These are phyloP conservation scores for Liasis olivaceus DNA, from an alignment of 2,797 vertebrate genomes.

Conservation along the genomic window DNA sequence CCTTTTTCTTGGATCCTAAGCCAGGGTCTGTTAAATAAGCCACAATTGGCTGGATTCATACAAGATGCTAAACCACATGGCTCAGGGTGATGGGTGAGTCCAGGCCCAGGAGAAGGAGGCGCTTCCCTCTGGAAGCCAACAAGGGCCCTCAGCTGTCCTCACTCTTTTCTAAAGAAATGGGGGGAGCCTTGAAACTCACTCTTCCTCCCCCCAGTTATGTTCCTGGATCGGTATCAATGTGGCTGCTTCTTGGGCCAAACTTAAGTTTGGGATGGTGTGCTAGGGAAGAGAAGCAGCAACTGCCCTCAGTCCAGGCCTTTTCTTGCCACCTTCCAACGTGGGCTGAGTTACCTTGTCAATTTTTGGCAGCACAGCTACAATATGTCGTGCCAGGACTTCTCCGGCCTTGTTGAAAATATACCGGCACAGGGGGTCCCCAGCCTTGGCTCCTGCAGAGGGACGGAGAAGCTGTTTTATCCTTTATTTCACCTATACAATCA, in stretches of 20 bases:
- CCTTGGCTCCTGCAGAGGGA: conserved; percentile 74
- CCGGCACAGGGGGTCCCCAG: conserved; percentile 80
- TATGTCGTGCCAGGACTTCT: conserved; percentile 80
- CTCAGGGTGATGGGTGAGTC: neutral
- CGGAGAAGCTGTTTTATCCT: neutral
- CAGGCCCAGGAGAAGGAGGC: neutral
- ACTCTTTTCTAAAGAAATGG: too few relatives aligned
- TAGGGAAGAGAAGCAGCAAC: neutral
- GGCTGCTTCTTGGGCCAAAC: neutral
- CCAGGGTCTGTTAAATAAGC: neutral
- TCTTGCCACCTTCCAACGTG: neutral
- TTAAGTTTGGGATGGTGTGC: fast-evolving
- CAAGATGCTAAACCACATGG: neutral
- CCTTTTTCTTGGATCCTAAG: neutral
- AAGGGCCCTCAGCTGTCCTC: neutral
- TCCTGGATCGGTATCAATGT: neutral
- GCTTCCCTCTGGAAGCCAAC: neutral
- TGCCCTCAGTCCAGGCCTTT: neutral
- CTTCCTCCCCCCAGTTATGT: neutral
- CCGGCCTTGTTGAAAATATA: conserved; percentile 82
- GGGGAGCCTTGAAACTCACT: too few relatives aligned
- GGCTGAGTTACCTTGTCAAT: conserved; percentile 77
- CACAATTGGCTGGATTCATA: neutral
- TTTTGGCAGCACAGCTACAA: conserved; percentile 83
- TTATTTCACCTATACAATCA: too few relatives aligned